phyloP scores from a whole-genome alignment of 64 coral and sea anemone genomes.

The Actinia equina region DNA sequence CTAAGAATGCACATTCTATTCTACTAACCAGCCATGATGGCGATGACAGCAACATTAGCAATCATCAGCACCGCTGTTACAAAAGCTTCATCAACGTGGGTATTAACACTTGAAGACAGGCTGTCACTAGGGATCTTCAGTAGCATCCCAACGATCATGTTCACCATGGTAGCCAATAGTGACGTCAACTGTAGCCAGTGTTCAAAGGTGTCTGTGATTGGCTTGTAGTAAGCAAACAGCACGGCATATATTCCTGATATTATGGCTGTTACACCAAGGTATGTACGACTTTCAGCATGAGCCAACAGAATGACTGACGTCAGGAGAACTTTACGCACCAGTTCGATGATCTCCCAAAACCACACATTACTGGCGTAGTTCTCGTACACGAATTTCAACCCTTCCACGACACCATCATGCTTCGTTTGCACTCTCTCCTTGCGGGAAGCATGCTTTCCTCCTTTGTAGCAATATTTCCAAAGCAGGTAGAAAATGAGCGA shows the following conservation, averaged over 20 bases:
- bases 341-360: slow-evolving; percentile 65
- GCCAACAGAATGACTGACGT: slow-evolving; percentile 39
- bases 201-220: slow-evolving; percentile 48
- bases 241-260: slow-evolving; percentile 45
- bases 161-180: slow-evolving; percentile 28
- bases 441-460: background rate
- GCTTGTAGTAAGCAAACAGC: slow-evolving; percentile 32
- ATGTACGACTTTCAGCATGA: slow-evolving; percentile 32
- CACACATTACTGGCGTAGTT: slow-evolving; percentile 40
- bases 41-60: slow-evolving; percentile 34
- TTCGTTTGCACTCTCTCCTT: background rate
- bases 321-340: slow-evolving; percentile 50
- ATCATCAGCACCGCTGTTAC: slow-evolving; percentile 22
- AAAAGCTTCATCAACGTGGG: slow-evolving; percentile 15
- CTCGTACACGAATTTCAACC: slow-evolving; percentile 50
- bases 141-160: slow-evolving; percentile 21
- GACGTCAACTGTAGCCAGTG: slow-evolving; percentile 37
- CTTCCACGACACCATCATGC: slow-evolving; percentile 10
- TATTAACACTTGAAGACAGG: background rate
- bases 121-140: slow-evolving; percentile 48
- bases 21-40: slow-evolving; percentile 32
- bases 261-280: slow-evolving; percentile 35
- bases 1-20: no score
- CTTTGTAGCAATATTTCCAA: slow-evolving; percentile 11
- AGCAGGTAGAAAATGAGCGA: background rate